Evolutionary conservation across 1,140 invertebrate species (phyloP), one percentile per base, ranked within the genome.

Genomic region (Drosophila erecta): DNA sequence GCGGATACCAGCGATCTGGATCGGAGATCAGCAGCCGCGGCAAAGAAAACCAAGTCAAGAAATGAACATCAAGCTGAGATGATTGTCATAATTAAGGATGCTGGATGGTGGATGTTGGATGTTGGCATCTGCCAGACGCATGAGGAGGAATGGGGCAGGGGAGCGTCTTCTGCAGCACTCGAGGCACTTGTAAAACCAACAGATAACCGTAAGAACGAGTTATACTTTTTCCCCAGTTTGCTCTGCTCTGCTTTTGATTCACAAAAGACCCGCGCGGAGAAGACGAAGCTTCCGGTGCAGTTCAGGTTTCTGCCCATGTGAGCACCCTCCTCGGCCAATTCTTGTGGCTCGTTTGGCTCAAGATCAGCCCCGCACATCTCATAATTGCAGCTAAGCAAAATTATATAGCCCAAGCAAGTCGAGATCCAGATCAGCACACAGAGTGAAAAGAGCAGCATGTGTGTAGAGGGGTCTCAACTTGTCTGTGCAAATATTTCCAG

Each of bases 71-170:
- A 78, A 79, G 70, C 83, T 72, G 83, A 61, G 83, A 77, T 89
- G 84, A 89, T 87, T 89, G 83, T 87, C 84, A 87, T 87, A 89
- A 87, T 87, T 87, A 89, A 89, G 84, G 83, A 87, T 89, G 83
- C 76, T 87, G 84, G 74, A 69, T 83, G 81, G 65, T 56, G 43
- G 8, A 64, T 83, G 81, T 69, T 55, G 43, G 5, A 64, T 20
- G 71, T 58, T 87, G 79, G 84, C 84, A 86, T 87, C 67, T 70
- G 79, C 75, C 81, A 81, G 80, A 83, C 64, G 50, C 46, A 72
- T 30, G 55, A 30, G 51, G 62, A 37, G 50, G 62, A 53, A 35
- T n/a, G 20, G 46, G 20, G 56, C 30, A 43, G 35, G 41, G 35
- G 24, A 27, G 22, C 33, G 8, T 46, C 55, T 17, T 22, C 55